Evolutionary conservation across 1,140 invertebrate species (phyloP).

Genomic region (Sitophilus oryzae): DNA sequence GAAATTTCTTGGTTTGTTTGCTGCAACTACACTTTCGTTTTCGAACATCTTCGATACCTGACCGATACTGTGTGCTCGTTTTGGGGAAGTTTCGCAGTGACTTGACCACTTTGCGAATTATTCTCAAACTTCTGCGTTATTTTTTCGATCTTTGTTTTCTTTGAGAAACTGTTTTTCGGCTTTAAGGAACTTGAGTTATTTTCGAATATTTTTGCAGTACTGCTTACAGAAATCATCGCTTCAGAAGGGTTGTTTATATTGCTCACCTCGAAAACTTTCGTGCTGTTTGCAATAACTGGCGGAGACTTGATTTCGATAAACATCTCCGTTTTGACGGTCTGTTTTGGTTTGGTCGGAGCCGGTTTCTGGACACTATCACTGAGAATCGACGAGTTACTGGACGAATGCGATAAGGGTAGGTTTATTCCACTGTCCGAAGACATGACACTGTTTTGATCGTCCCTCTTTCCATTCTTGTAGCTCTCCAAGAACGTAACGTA

Average conservation of each 20-base stretch:
- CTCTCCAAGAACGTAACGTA: constrained; percentile 34
- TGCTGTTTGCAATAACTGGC: not conserved
- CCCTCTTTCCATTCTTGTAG: constrained; percentile 32
- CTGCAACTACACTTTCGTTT: constrained; percentile 7
- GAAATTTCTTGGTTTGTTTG: constrained; percentile 19
- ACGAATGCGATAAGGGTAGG: constrained; percentile 18
- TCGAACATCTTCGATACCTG: constrained; percentile 31
- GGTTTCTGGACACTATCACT: constrained; percentile 25
- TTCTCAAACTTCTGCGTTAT: constrained; percentile 22
- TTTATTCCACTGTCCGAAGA: constrained; percentile 29
- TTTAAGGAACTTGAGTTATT: not conserved
- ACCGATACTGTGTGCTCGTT: constrained; percentile 21
- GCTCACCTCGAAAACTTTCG: constrained; percentile 8
- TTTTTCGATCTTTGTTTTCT: constrained; percentile 16
- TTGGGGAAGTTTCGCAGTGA: constrained; percentile 1
- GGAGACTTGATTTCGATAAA: constrained; percentile 33
- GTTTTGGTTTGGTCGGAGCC: constrained; percentile 1
- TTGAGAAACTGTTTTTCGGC: constrained; percentile 10
- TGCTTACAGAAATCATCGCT: constrained; percentile 15
- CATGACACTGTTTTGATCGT: constrained; percentile 24
- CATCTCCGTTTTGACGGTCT: constrained; percentile 35
- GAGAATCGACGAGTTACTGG: constrained; percentile 20
- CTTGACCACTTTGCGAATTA: not conserved
- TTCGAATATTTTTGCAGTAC: constrained; percentile 18
- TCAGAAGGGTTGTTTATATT: constrained; percentile 12